A percentile compares a stretch with the other conserved stretches of the same genome.
Conservation (phyloP, 2,888 invertebrate genomes). For the Mythimna loreyi region DNA sequence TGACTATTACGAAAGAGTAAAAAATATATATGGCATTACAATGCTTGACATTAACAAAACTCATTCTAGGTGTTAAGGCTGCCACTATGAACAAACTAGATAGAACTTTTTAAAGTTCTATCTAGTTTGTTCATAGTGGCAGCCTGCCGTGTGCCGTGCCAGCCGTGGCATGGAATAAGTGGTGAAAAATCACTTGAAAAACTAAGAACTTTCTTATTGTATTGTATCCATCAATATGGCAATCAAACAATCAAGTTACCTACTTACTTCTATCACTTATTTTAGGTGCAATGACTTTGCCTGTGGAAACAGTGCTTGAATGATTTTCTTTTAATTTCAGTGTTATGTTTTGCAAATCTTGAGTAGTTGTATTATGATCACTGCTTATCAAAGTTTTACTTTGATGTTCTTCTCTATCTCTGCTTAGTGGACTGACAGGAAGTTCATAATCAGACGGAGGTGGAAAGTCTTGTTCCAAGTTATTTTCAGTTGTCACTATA, state of each 20-base stretch:
- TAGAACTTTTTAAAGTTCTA: not conserved
- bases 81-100: too few species aligned
- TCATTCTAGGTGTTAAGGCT: too few species aligned
- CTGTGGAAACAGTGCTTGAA: not conserved
- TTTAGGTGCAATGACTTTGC: slow-evolving; percentile 6
- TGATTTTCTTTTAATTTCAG: slow-evolving; percentile 7
- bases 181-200: not conserved
- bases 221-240: not conserved
- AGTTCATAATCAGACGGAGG: slow-evolving; percentile 19
- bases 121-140: too few species aligned
- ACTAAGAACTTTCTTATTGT: too few species aligned
- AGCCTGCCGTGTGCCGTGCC: too few species aligned
- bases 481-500: slow-evolving; percentile 20
- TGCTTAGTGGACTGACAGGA: not conserved
- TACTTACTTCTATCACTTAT: slow-evolving; percentile 36
- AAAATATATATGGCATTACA: too few species aligned
- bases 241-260: not conserved
- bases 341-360: not conserved
- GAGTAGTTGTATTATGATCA: not conserved
- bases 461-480: not conserved
- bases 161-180: too few species aligned
- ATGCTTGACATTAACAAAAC: not conserved
- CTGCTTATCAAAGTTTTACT: slow-evolving; percentile 1
- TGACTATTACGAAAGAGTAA: not conserved
- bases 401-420: slow-evolving; percentile 6